Evolutionary conservation across 92 coral and sea anemone genomes (phyloP), one percentile per base, ranked within the genome.

Genomic region (Micromussa lordhowensis): DNA sequence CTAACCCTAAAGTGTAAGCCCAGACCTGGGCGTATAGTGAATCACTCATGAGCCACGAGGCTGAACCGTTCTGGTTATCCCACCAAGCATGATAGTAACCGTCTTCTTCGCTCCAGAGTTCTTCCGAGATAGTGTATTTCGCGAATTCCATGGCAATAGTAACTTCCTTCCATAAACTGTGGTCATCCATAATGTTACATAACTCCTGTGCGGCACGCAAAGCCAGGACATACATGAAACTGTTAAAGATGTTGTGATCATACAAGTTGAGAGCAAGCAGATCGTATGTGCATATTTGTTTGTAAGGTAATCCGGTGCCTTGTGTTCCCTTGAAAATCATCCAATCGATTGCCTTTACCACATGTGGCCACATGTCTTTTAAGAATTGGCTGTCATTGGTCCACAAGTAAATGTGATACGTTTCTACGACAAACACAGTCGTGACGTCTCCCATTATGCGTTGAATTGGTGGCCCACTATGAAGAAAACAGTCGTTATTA

Each of bases 361-460:
- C 90, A 36, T 79, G 90, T 9, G 90, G 86, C 90, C 90, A 87
- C 85, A 87, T 69, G 35, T 80, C 90, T 11, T 57, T 87, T n/a
- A 87, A 30, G 51, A 87, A 87, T 4, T 68, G 13, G 59, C 85
- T 79, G 85, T 87, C 75, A 55, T 87, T 87, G 80, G 90, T 80
- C 90, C 90, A 87, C 66, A 49, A 68, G 80, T 87, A 87, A 58
- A 87, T 79, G 28, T 87, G 90, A 18, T 87, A 87, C 1, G 90
- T 80, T 87, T 87, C 90, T 80, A 77, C 48, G 35, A 87, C 59
- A 53, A 87, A 87, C 0, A 87, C 85, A 5, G 90, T 87, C 15
- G 90, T 87, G 40, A 87, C 90, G 61, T 87, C 90, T 34, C 90
- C 90, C 90, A 87, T 87, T 59, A 87, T 38, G 8, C 90, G 86